Conservation (phyloP, 35 echinoderm and acorn worm genomes). For the Eucidaris tribuloides region DNA sequence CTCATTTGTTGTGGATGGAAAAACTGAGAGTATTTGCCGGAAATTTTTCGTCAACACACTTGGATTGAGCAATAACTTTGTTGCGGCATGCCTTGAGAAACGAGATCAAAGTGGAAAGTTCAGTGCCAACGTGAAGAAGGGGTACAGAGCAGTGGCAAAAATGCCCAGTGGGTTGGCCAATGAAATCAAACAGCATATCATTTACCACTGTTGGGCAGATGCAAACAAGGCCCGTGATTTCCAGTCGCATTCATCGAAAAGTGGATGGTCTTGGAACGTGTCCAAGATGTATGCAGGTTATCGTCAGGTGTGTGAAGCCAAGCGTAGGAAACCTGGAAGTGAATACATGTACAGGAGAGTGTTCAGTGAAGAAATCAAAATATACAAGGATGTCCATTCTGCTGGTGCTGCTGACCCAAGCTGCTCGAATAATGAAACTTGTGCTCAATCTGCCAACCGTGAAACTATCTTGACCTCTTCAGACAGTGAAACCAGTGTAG, state of each 20-base stretch:
- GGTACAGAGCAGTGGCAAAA: neutral
- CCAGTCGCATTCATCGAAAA: constrained; percentile 7
- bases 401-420: too few relatives aligned
- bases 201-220: constrained; percentile 29
- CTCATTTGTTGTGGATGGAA: constrained; percentile 16
- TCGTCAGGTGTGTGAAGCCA: neutral
- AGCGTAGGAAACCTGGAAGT: neutral
- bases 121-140: neutral
- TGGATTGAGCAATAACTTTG: constrained; percentile 2
- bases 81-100: neutral
- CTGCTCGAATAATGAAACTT: too few relatives aligned
- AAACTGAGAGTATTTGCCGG: neutral
- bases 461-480: too few relatives aligned
- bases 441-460: too few relatives aligned
- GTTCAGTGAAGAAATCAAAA: constrained; percentile 12
- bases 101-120: constrained; percentile 3
- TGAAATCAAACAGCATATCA: constrained; percentile 26
- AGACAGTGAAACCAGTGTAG: too few relatives aligned
- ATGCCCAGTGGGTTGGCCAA: neutral
- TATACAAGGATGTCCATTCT: neutral
- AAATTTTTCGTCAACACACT: constrained; percentile 12
- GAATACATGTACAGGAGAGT: constrained; percentile 26
- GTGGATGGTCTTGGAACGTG: constrained; percentile 15
- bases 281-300: constrained; percentile 12
- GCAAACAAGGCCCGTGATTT: neutral